phyloP scores from a whole-genome alignment of 2,113 vertebrate species.

The Phylloscopus whistleri region DNA sequence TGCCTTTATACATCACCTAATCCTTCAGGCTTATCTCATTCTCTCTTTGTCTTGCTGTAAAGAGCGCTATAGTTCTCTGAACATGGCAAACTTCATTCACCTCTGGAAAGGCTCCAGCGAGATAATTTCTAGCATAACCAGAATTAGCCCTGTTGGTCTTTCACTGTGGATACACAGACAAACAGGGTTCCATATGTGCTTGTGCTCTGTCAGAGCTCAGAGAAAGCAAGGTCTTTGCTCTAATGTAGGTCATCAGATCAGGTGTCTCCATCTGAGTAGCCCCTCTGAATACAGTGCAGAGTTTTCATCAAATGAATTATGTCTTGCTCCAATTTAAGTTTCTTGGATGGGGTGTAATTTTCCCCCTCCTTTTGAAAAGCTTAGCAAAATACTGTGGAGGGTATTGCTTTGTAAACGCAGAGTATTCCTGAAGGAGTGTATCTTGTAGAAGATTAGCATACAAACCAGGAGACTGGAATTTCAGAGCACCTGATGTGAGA shows the following conservation, averaged over 20 bases:
- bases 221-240: background rate
- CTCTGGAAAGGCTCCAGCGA: background rate
- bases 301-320: background rate
- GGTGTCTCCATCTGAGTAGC: background rate
- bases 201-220: background rate
- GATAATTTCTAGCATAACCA: background rate
- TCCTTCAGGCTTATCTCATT: background rate
- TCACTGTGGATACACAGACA: background rate
- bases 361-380: background rate
- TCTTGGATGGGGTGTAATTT: background rate
- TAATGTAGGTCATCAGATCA: background rate
- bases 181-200: background rate
- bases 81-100: background rate
- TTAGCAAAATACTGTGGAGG: background rate
- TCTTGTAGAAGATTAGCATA: background rate
- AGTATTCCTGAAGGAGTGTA: background rate
- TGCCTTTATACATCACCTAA: background rate
- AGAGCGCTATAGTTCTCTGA: background rate
- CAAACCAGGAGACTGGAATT: background rate
- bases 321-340: background rate
- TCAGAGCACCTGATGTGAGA: background rate
- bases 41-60: background rate
- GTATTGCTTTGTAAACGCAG: background rate
- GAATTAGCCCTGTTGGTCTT: background rate
- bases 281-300: background rate